Evolutionary conservation across 2,888 invertebrate genomes (phyloP).

Genomic region (Drosophila setosimentum): DNA sequence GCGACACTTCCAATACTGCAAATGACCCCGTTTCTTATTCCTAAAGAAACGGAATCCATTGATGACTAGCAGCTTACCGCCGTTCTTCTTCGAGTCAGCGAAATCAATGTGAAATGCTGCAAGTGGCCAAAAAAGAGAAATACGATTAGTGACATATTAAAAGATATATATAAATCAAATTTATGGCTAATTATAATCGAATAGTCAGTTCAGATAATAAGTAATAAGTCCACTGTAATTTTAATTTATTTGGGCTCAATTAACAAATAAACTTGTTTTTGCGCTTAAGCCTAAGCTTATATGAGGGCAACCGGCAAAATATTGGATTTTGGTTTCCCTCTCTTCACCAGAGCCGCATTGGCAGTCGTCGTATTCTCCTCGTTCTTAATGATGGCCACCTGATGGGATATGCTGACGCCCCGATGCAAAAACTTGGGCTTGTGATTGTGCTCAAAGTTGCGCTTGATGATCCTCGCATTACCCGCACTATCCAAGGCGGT

Average conservation of each 20-base stretch:
- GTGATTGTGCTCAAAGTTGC: slow-evolving; percentile 82
- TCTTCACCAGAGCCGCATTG: slow-evolving; percentile 10
- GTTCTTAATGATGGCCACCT: slow-evolving; percentile 41
- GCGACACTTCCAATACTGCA: slow-evolving; percentile 85
- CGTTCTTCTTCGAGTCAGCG: slow-evolving; percentile 85
- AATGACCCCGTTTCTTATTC: slow-evolving; percentile 84
- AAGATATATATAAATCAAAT: background rate
- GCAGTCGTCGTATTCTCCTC: background rate
- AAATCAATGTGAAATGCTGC: slow-evolving; percentile 84
- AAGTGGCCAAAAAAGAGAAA: slow-evolving; percentile 29
- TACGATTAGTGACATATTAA: slow-evolving; percentile 26
- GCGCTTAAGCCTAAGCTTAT: slow-evolving; percentile 44
- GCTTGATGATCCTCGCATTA: slow-evolving; percentile 80
- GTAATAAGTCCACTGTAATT: slow-evolving; percentile 20
- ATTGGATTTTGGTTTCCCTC: slow-evolving; percentile 29
- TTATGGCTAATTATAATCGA: background rate
- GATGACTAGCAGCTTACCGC: slow-evolving; percentile 84
- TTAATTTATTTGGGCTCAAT: slow-evolving; percentile 50
- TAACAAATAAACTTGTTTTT: slow-evolving; percentile 30
- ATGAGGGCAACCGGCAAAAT: slow-evolving; percentile 23
- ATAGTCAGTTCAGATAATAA: slow-evolving; percentile 2
- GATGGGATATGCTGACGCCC: slow-evolving; percentile 40
- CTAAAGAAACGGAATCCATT: slow-evolving; percentile 85
- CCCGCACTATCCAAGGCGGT: slow-evolving; percentile 78
- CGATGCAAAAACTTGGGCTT: slow-evolving; percentile 66